Evolutionary conservation across 2,797 vertebrate genomes (phyloP).

Genomic region (Xiphophorus birchmanni): DNA sequence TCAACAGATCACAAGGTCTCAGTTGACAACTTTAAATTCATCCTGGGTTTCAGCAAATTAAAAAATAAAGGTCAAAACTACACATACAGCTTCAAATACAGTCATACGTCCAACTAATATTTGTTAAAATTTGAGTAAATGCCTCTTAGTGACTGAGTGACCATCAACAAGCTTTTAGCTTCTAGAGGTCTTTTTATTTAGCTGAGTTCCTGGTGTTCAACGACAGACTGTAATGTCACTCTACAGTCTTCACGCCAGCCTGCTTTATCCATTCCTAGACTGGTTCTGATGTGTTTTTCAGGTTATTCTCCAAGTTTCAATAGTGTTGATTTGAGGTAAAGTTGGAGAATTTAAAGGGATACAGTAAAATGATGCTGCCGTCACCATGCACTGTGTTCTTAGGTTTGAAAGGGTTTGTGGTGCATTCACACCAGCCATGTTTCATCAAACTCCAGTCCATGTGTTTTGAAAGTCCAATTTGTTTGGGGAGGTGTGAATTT

Average conservation of each 20-base stretch:
- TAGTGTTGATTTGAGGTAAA: not conserved
- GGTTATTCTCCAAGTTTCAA: not conserved
- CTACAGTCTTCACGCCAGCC: not conserved
- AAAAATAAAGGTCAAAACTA: not conserved
- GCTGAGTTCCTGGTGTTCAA: not conserved
- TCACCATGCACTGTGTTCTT: not conserved
- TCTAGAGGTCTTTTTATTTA: not conserved
- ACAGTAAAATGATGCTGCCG: not conserved
- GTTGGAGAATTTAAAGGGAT: not conserved
- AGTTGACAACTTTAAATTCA: not conserved
- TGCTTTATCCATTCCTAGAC: not conserved
- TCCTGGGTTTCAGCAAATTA: not conserved
- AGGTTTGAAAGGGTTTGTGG: not conserved
- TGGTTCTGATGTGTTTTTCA: not conserved
- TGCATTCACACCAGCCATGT: too few relatives aligned
- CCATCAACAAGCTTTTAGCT: not conserved
- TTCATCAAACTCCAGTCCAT: too few relatives aligned
- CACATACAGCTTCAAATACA: not conserved
- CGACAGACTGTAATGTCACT: not conserved
- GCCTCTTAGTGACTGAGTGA: not conserved
- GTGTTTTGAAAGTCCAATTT: too few relatives aligned
- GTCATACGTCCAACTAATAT: not conserved
- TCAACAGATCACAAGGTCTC: not conserved
- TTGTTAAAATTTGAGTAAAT: not conserved
- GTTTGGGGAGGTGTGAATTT: too few relatives aligned